phyloP scores from a whole-genome alignment of 2,113 vertebrate genomes.

The Climacteris rufus region DNA sequence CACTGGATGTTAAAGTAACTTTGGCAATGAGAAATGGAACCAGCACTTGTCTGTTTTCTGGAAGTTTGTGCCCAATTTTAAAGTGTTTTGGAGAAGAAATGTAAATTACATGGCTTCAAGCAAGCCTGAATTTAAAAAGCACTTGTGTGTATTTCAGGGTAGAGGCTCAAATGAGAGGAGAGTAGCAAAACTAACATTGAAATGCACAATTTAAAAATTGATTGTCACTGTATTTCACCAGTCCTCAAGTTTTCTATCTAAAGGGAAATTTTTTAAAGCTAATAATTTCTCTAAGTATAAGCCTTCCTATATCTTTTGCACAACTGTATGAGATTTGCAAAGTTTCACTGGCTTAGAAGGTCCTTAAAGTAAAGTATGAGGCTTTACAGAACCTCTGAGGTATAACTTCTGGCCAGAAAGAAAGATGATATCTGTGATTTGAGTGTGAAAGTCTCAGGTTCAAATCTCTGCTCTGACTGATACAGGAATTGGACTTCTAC shows the following conservation, averaged over 20 bases:
- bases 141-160: neutral
- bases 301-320: neutral
- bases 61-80: neutral
- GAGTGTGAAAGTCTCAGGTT: neutral
- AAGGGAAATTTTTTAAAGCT: neutral
- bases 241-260: neutral
- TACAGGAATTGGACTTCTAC: neutral
- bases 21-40: neutral
- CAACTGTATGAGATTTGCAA: neutral
- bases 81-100: neutral
- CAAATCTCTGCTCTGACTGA: neutral
- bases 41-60: neutral
- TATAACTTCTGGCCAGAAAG: neutral
- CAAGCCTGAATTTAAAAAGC: neutral
- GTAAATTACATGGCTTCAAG: neutral
- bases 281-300: neutral
- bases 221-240: neutral
- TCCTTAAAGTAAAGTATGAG: neutral
- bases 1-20: neutral
- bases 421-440: fast-evolving
- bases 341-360: neutral
- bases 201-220: neutral
- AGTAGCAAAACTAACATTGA: neutral
- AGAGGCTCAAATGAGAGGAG: conserved; percentile 25
- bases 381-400: neutral